Base-by-base conservation (phyloP, 2,113 vertebrate species). In the Chaetops frenatus region DNA sequence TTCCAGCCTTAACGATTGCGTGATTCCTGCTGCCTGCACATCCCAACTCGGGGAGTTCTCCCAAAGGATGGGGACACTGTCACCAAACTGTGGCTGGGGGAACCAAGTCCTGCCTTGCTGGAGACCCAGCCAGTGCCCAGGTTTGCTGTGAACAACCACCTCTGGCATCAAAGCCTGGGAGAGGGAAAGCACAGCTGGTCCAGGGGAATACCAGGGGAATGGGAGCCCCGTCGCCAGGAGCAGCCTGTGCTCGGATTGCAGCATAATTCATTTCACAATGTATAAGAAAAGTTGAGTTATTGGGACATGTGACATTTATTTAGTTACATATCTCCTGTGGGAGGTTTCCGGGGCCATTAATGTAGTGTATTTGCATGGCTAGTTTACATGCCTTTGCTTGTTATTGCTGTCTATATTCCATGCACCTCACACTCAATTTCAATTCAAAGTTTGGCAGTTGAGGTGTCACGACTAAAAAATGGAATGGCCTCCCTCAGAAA, bases 401-500 rank as follows among this genome's bases (percentile, higher is more conserved):
- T 98, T 98, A 97, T 93, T 97, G 97, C 97, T 96, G 97, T 98
- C 98, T 98, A 96, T 98, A 97, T 97, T 97, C 97, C 96, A 78
- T 86, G 96, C 97, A 95, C 97, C 97, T 97, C 98, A 96, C 96
- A 97, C 98, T 98, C 98, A 95, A 98, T 98, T 98, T 98, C 98
- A 98, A 98, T 98, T 98, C 97, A 98, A 98, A 98, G 97, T 98
- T 98, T 98, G 98, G 98, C 98, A 98, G 98, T 97, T 97, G 97
- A 97, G 98, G 98, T 98, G 98, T 99, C 99, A 99, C 96, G 97
- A 97, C 98, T 98, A 98, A 98, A 99, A 98, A 99, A 98, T 98
- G 98, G 98, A 98, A 98, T 97, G 97, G 98, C 98, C 98, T 98
- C 98, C 97, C 98, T 98, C 96, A 95, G 96, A 98, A 99, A 99